Base-by-base conservation (phyloP, 2,888 invertebrate genomes). In the Plagiodera versicolora region DNA sequence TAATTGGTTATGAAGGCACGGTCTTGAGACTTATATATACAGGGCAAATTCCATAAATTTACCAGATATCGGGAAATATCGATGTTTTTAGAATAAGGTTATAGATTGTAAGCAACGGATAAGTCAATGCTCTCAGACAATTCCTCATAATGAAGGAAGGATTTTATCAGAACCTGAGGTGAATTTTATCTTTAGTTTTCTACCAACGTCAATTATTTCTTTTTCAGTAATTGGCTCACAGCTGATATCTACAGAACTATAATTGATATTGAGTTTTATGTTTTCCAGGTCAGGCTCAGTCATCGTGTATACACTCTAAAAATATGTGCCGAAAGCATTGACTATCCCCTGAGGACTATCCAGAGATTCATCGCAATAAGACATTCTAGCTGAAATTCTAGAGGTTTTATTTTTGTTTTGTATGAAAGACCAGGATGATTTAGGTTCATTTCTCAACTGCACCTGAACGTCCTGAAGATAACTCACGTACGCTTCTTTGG, bases 101-200 rank as follows among this genome's bases (percentile, higher is more conserved):
- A n/a, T 5, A 54, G 9, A 54, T 17, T 44, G 44, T 54, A 19
- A 8, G n/a, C 52, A 58, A 44, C 1, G 30, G 46, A 28, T 51
- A 18, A 45, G 51, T 19, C 19, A 51, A 45, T 16, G 5, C 57
- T 20, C 51, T 19, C 9, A 51, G 8, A 17, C 53, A 59, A 39
- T 59, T 44, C 16, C 44, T 47, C 8, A 59, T 24, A 14, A 59
- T 39, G 39, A 59, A 59, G n/a, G 59, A 59, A 6, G 54, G 47
- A 59, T 47, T 39, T 18, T 59, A 48, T 54, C 54, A 4, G 53
- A 28, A 39, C 59, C 59, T 32, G 59, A 54, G 18, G 48, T 59
- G 24, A 48, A 49, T 49, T 53, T 59, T 11, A 54, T 54, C 24
- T 54, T 54, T 11, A 59, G 39, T 19, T 52, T 51, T 9, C 19